A percentile compares a stretch with the other conserved stretches of the same genome.
phyloP scores from a whole-genome alignment of 2,113 vertebrate genomes.

The Lichenostomus cassidix region DNA sequence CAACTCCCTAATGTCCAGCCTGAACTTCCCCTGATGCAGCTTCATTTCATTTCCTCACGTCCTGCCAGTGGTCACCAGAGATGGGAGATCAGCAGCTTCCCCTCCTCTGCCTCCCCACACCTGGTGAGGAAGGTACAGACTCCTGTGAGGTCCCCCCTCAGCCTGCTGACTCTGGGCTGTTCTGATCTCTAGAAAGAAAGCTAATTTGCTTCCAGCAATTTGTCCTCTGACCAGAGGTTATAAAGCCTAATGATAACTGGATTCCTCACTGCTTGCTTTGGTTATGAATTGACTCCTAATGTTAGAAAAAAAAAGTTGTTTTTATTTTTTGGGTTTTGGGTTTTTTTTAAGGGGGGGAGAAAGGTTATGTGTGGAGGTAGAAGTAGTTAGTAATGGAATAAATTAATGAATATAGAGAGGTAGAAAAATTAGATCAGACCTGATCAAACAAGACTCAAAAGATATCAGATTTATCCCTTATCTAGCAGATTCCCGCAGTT shows the following conservation, averaged over 20 bases:
- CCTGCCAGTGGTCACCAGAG: rapidly evolving
- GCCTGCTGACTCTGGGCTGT: not conserved
- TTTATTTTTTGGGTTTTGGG: too few species aligned
- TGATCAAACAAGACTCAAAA: not conserved
- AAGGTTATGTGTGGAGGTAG: not conserved
- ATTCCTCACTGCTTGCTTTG: not conserved
- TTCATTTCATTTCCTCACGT: not conserved
- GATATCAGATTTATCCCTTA: not conserved
- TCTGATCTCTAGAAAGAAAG: not conserved
- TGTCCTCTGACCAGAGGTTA: not conserved
- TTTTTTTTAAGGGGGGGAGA: rapidly evolving
- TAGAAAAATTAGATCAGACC: not conserved
- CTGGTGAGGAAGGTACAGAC: rapidly evolving
- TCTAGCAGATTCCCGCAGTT: not conserved
- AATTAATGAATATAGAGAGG: not conserved
- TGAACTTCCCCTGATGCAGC: not conserved
- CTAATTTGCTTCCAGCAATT: not conserved
- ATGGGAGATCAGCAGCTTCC: not conserved
- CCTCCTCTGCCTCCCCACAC: not conserved
- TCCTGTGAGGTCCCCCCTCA: not conserved
- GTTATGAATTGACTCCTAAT: not conserved
- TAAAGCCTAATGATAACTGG: not conserved
- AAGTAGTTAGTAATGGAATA: not conserved
- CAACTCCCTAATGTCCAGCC: not conserved
- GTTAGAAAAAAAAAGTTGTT: too few species aligned